Base-by-base conservation (phyloP, 2,113 vertebrate species). In the Pachycephala philippinensis region DNA sequence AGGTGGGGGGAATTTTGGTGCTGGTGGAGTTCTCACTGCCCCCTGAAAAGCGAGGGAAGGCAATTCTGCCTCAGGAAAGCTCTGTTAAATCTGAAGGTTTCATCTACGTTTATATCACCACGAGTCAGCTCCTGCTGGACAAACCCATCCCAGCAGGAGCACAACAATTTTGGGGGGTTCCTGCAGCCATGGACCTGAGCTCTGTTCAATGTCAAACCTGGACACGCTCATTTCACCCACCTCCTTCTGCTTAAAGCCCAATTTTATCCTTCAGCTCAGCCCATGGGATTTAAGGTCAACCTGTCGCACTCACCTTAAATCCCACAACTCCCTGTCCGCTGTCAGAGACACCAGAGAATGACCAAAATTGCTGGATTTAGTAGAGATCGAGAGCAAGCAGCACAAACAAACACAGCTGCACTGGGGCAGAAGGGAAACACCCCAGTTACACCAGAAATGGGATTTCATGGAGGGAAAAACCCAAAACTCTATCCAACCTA, bases 311-410 rank as follows among this genome's bases (percentile, higher is more conserved):
- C 84, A 60, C 27, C 39, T 52, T 7, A 39, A 69, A 61, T 7
- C 37, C 52, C 31, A 19, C 53, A 24, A 2, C 30, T 35, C 70
- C 40, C 2, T 4, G 10, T 5, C 30, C 3, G 0, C 10, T 16
- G 27, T 13, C 80, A 44, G 49, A 42, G 30, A 22, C 0, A 22
- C 8, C 59, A n/a, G 28, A 56, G 40, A 1, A 4, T 17, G n/a
- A 59, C 84, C 59, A 10, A 10, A 47, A 47, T 1, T 7, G 6
- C 26, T 22, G 72, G 47, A 33, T 71, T 78, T 23, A 27, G 23
- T 0, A 11, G 64, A 72, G 30, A 24, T 7, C 6, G 3, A 33
- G 44, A 47, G 50, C 24, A 17, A 65, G 37, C 0, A 6, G 19
- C 21, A 57, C 54, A n/a, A 65, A 81, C 74, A 28, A 45, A 31